Evolutionary conservation across 2,888 invertebrate genomes (phyloP).

Genomic region (Scaptomyza cyrtandrae): DNA sequence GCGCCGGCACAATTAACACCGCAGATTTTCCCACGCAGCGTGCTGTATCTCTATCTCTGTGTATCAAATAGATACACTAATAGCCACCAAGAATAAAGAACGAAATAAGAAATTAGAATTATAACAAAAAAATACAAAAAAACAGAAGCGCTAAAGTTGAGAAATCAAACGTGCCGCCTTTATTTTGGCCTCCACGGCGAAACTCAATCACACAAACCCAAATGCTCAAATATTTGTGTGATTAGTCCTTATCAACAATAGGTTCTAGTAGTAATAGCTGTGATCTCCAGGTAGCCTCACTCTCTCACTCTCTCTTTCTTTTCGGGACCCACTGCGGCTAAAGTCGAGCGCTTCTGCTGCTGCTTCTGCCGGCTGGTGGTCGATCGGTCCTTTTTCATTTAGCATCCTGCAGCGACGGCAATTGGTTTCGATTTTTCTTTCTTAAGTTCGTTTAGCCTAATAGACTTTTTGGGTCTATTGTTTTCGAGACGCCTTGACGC

Average conservation of each 20-base stretch:
- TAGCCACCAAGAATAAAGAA: constrained; percentile 56
- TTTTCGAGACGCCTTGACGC: constrained; percentile 81
- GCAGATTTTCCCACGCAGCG: constrained; percentile 77
- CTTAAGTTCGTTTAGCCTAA: constrained; percentile 55
- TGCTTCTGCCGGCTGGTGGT: constrained; percentile 50
- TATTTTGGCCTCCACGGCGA: constrained; percentile 54
- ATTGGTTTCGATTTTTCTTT: constrained; percentile 66
- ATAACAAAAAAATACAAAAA: constrained; percentile 47
- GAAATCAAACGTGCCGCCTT: constrained; percentile 70
- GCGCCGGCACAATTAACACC: constrained; percentile 77
- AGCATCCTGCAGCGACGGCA: constrained; percentile 75
- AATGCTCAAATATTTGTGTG: constrained; percentile 83
- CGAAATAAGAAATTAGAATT: constrained; percentile 66
- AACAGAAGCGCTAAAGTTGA: constrained; percentile 82
- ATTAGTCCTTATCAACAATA: constrained; percentile 80
- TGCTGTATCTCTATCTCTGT: constrained; percentile 24
- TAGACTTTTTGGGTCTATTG: constrained; percentile 61
- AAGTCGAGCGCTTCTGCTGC: constrained; percentile 64
- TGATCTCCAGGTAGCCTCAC: constrained; percentile 45
- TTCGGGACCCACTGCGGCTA: constrained; percentile 69
- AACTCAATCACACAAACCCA: constrained; percentile 59
- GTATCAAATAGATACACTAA: constrained; percentile 68
- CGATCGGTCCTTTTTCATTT: constrained; percentile 69
- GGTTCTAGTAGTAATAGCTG: constrained; percentile 16
- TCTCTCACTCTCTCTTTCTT: constrained; percentile 17